These are phyloP conservation scores for Periparus ater DNA, from an alignment of 2,797 vertebrate species.

Conservation along the genomic window DNA sequence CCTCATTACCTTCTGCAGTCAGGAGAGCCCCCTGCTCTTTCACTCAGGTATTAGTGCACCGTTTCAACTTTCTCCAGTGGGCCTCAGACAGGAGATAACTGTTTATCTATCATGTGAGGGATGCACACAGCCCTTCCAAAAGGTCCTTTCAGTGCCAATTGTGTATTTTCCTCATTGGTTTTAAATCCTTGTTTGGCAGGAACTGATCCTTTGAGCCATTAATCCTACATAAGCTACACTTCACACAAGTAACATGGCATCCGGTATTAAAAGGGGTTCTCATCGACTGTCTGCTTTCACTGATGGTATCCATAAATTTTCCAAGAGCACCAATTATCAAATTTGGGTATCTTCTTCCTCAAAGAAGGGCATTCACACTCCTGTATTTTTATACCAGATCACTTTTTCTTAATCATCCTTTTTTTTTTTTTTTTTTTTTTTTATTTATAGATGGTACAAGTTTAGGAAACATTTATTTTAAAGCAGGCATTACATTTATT, in stretches of 20 bases:
- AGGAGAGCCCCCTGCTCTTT: neutral
- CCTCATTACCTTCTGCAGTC: neutral
- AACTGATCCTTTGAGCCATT: neutral
- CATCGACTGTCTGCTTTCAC: neutral
- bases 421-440: neutral
- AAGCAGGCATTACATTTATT: neutral
- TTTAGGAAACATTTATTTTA: neutral
- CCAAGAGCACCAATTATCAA: neutral
- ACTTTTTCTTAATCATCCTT: neutral
- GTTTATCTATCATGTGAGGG: neutral
- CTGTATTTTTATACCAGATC: neutral
- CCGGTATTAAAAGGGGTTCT: neutral
- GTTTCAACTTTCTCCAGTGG: neutral
- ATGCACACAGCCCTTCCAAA: neutral
- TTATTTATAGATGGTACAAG: neutral
- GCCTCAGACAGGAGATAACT: neutral
- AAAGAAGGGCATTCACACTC: neutral
- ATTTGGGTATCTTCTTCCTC: neutral
- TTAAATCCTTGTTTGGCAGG: neutral
- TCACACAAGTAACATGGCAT: neutral
- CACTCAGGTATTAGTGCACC: neutral
- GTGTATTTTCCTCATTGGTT: constrained; percentile 6
- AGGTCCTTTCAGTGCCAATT: neutral
- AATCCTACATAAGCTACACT: neutral
- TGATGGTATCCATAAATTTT: neutral